Evolutionary conservation across 1,140 invertebrate species (phyloP).

Genomic region (Hylaeus volcanicus): DNA sequence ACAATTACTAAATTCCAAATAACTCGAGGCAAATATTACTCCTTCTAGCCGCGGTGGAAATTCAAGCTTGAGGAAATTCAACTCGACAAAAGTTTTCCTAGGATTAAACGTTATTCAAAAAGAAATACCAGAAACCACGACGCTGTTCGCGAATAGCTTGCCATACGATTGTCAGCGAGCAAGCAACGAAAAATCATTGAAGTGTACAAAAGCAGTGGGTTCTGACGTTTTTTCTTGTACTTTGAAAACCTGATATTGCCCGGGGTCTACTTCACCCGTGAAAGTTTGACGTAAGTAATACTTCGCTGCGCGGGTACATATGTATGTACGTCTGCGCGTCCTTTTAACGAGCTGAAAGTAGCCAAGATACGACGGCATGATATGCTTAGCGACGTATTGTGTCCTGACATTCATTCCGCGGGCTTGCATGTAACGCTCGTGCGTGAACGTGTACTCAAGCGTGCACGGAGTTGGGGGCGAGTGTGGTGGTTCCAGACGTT

Average conservation of each 20-base stretch:
- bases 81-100: no score
- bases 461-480: neutral
- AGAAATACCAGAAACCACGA: conserved; percentile 14
- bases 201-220: neutral
- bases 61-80: no score
- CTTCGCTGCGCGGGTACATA: neutral
- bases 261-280: neutral
- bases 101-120: no score
- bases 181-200: conserved; percentile 37
- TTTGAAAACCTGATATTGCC: conserved; percentile 25
- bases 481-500: conserved; percentile 29
- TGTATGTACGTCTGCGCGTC: neutral
- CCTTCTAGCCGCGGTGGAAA: no score
- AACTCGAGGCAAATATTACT: no score
- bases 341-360: conserved; percentile 52
- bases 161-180: conserved; percentile 19
- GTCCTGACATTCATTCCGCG: conserved; percentile 40
- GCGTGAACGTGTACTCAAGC: neutral
- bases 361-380: conserved; percentile 35
- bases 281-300: conserved; percentile 34
- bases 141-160: neutral
- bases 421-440: neutral
- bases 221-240: neutral
- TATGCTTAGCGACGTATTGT: conserved; percentile 50
- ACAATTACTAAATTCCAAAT: no score